These are phyloP conservation scores for Tenualosa ilisha DNA, from an alignment of 2,797 vertebrate species.

Conservation along the genomic window DNA sequence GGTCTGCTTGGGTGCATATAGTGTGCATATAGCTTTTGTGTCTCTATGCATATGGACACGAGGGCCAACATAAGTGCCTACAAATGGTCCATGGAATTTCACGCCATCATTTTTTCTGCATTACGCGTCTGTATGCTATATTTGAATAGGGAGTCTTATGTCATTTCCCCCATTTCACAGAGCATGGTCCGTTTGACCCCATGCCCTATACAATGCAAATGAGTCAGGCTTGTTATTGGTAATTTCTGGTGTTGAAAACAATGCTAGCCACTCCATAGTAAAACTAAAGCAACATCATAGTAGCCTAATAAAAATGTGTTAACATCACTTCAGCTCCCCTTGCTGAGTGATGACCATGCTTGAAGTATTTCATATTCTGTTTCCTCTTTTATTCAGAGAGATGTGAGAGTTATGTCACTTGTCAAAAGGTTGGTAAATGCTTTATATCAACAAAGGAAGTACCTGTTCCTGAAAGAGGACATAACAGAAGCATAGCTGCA, in stretches of 20 bases:
- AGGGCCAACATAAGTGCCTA: neutral
- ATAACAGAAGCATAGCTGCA: neutral
- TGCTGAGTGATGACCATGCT: neutral
- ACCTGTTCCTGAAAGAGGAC: neutral
- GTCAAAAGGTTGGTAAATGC: constrained; percentile 18
- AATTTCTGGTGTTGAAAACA: neutral
- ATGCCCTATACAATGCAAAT: neutral
- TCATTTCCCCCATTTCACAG: neutral
- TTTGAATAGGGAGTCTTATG: constrained; percentile 3
- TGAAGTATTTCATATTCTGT: neutral
- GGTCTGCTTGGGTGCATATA: neutral
- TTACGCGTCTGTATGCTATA: constrained; percentile 16
- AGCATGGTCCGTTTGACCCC: constrained; percentile 8
- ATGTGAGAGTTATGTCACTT: neutral
- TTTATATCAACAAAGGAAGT: neutral
- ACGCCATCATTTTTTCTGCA: neutral
- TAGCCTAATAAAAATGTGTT: neutral
- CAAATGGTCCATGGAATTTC: constrained; percentile 22
- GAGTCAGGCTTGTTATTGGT: neutral
- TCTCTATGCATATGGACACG: neutral
- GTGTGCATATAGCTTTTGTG: neutral
- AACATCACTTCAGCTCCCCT: neutral
- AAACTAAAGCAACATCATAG: neutral
- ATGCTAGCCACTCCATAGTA: neutral
- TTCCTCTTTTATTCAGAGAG: neutral